phyloP scores from a whole-genome alignment of 2,888 invertebrate genomes.

The Cynaeus angustus region DNA sequence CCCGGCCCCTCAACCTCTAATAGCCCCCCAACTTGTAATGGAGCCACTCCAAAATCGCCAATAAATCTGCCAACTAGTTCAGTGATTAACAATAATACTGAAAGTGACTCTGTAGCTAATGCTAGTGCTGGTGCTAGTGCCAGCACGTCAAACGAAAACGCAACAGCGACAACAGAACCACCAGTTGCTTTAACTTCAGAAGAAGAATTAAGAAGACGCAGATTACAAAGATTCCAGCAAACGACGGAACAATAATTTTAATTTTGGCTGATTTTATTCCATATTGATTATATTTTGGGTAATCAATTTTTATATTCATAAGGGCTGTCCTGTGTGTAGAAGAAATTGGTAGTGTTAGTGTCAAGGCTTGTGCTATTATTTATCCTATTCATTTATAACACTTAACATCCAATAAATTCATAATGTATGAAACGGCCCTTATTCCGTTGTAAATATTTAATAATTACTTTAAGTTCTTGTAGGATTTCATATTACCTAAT shows the following conservation, averaged over 20 bases:
- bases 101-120: constrained; percentile 49
- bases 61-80: constrained; percentile 41
- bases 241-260: constrained; percentile 53
- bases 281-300: constrained; percentile 39
- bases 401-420: constrained; percentile 35
- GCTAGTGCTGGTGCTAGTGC: constrained; percentile 30
- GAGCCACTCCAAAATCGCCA: constrained; percentile 42
- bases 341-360: constrained; percentile 42
- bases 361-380: constrained; percentile 45
- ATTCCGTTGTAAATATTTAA: constrained; percentile 35
- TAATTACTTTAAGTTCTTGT: constrained; percentile 26
- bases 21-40: constrained; percentile 30
- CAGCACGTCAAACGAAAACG: constrained; percentile 52
- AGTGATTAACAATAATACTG: constrained; percentile 46
- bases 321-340: constrained; percentile 25
- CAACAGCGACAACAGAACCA: constrained; percentile 46
- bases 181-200: constrained; percentile 68
- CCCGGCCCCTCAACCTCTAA: constrained; percentile 21
- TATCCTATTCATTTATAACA: constrained; percentile 20
- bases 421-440: constrained; percentile 25
- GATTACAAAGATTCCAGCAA: constrained; percentile 81
- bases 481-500: constrained; percentile 36
- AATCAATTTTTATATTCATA: constrained; percentile 36
- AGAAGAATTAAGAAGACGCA: constrained; percentile 83
- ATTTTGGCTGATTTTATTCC: constrained; percentile 38